Percentiles rank a stretch among this genome's conserved stretches.
Evolutionary conservation across 2,888 invertebrate genomes (phyloP).

Genomic region (Pseudococcus jackbeardsleyi): DNA sequence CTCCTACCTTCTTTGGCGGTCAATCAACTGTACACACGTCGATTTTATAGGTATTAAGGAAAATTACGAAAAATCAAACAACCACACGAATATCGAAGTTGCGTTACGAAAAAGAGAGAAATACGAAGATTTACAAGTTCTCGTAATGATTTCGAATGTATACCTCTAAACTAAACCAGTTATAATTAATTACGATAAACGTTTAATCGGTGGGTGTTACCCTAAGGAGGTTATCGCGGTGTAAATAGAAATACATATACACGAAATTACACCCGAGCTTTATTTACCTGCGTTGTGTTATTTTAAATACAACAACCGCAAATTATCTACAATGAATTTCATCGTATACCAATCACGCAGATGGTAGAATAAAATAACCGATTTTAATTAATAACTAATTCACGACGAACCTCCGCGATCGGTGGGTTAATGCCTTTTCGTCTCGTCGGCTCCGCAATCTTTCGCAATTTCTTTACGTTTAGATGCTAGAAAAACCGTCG

Average conservation of each 20-base stretch:
- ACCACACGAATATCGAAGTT: background rate
- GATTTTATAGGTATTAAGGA: background rate
- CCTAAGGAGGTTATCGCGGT: constrained; percentile 8
- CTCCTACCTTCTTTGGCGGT: background rate
- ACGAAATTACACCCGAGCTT: constrained; percentile 18
- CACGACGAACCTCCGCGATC: constrained; percentile 7
- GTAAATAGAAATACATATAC: constrained; percentile 28
- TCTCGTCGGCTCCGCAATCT: constrained; percentile 14
- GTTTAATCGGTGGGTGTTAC: constrained; percentile 32
- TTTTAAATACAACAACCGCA: constrained; percentile 19
- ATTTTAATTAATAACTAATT: constrained; percentile 32
- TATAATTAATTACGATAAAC: constrained; percentile 32
- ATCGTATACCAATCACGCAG: constrained; percentile 19
- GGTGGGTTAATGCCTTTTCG: constrained; percentile 16
- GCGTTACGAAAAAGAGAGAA: background rate
- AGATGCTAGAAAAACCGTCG: background rate
- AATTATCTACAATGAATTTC: constrained; percentile 32
- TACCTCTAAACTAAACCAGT: background rate
- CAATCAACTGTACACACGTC: background rate
- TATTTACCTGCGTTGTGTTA: constrained; percentile 23
- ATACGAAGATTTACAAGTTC: background rate
- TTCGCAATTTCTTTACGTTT: background rate
- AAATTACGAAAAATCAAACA: background rate
- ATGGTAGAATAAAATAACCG: constrained; percentile 7
- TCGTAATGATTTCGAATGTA: background rate